A percentile compares a stretch with the other conserved stretches of the same genome.
Conservation (phyloP, 1,140 invertebrate species). For the Watersipora subatra region DNA sequence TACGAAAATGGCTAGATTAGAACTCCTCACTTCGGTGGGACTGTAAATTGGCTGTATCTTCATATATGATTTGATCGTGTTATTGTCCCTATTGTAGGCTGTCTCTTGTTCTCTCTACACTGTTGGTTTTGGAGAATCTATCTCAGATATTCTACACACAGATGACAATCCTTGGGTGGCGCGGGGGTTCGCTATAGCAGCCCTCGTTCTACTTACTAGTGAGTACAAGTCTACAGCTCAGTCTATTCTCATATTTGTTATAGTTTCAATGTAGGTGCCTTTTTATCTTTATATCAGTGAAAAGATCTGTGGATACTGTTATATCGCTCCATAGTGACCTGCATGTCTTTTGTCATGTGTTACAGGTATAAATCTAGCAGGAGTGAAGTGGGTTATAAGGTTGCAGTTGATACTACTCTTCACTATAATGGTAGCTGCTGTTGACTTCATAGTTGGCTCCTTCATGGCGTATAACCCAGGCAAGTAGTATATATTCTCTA, state of each 20-base stretch:
- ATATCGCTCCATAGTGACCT: too few species aligned
- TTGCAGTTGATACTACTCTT: conserved; percentile 57
- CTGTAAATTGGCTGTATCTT: too few species aligned
- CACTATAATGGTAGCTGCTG: conserved; percentile 58
- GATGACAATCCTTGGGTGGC: conserved; percentile 49
- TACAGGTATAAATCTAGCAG: conserved; percentile 64
- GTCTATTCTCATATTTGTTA: too few species aligned
- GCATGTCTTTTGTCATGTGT: conserved; percentile 66
- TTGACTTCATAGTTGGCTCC: conserved; percentile 44
- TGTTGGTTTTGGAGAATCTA: conserved; percentile 85
- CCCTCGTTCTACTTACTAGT: conserved; percentile 40
- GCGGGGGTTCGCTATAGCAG: conserved; percentile 37
- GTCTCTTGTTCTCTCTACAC: conserved; percentile 89
- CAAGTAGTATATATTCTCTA: conserved; percentile 9
- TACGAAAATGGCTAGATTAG: too few species aligned
- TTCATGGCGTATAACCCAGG: conserved; percentile 33
- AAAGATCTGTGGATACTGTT: too few species aligned
- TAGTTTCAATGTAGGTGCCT: too few species aligned
- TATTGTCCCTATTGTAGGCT: conserved; percentile 66
- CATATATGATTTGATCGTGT: too few species aligned
- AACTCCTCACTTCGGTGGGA: too few species aligned
- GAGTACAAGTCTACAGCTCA: too few species aligned
- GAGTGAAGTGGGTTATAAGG: conserved; percentile 52
- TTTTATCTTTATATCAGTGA: too few species aligned
- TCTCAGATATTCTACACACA: conserved; percentile 64